These are phyloP conservation scores for Cataglyphis livida DNA, from an alignment of 2,888 invertebrate species.

Conservation along the genomic window DNA sequence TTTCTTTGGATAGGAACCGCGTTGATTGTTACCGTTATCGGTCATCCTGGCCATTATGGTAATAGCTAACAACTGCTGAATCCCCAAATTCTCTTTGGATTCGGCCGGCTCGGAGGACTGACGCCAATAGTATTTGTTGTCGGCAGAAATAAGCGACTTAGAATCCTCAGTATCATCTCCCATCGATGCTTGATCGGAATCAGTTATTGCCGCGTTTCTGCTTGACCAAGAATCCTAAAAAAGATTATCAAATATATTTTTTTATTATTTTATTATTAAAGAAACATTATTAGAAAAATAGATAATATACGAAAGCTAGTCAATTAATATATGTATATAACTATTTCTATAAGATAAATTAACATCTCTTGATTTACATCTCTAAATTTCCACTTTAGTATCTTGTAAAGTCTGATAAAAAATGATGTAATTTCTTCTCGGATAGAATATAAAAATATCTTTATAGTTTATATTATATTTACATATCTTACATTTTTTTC, in stretches of 20 bases:
- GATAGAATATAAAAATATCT: background rate
- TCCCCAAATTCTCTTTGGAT: constrained; percentile 82
- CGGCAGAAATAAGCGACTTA: constrained; percentile 74
- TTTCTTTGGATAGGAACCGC: constrained; percentile 80
- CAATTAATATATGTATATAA: background rate
- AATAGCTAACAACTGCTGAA: constrained; percentile 82
- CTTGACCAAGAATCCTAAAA: constrained; percentile 79
- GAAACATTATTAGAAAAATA: background rate
- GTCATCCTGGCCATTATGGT: constrained; percentile 82
- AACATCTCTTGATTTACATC: no score
- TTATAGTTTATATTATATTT: background rate
- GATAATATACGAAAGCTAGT: constrained; percentile 2
- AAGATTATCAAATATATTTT: constrained; percentile 3
- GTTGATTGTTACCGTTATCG: constrained; percentile 83
- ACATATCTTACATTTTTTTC: constrained; percentile 78
- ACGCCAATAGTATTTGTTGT: constrained; percentile 82
- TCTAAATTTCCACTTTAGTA: no score
- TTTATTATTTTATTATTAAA: background rate
- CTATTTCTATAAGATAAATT: background rate
- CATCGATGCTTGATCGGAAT: constrained; percentile 74
- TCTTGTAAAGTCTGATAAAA: no score
- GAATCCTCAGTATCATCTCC: constrained; percentile 78
- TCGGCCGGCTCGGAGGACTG: constrained; percentile 78
- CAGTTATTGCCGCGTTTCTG: constrained; percentile 58
- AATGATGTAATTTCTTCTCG: background rate